These are phyloP conservation scores for Boulengeromyrus knoepffleri DNA, from an alignment of 2,113 vertebrate species.

Conservation along the genomic window DNA sequence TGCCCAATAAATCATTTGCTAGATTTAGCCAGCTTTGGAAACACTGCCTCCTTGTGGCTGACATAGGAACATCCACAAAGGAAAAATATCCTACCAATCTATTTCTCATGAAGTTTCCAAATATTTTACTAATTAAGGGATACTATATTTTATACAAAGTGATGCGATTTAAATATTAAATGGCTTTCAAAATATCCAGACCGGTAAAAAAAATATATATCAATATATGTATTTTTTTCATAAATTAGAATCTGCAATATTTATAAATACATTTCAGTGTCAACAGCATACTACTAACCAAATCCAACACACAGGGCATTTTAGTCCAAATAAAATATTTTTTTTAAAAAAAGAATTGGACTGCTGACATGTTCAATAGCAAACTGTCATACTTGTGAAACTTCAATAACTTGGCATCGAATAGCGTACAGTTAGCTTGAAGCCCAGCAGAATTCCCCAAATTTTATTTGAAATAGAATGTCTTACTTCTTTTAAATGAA, in stretches of 20 bases:
- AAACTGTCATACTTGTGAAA: neutral
- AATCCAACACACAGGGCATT: neutral
- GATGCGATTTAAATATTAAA: neutral
- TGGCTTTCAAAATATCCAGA: neutral
- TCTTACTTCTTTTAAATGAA: neutral
- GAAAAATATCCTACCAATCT: neutral
- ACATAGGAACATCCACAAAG: neutral
- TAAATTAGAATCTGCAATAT: neutral
- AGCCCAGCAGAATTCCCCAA: neutral
- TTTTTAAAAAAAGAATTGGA: neutral
- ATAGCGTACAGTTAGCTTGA: neutral
- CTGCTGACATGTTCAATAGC: neutral
- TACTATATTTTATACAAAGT: neutral
- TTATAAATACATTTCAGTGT: neutral
- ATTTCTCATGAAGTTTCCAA: neutral
- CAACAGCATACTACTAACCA: neutral
- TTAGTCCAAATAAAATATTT: neutral
- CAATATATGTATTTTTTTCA: neutral
- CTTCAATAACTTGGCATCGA: neutral
- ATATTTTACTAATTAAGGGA: neutral
- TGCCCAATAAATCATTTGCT: constrained; percentile 50
- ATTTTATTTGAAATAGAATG: neutral
- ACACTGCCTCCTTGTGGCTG: constrained; percentile 51
- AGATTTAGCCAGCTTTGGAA: constrained; percentile 32
- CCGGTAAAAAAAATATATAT: neutral